Percentiles rank a stretch among this genome's conserved stretches.
Evolutionary conservation across 2,113 vertebrate species (phyloP).

Genomic region (Catagonus wagneri): DNA sequence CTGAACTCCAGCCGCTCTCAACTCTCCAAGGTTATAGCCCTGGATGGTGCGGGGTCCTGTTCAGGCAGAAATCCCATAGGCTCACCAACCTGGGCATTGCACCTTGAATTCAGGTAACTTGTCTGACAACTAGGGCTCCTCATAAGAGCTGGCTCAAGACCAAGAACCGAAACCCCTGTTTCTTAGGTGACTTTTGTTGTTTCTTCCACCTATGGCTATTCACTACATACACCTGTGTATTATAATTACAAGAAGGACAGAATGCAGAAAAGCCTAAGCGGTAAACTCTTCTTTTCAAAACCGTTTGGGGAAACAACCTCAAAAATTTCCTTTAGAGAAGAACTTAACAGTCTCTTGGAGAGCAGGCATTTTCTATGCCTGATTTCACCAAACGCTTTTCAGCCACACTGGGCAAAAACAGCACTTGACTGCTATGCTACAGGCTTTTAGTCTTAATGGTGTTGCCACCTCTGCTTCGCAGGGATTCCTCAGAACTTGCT

Average conservation of each 20-base stretch:
- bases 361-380: slow-evolving; percentile 17
- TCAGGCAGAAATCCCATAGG: background rate
- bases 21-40: background rate
- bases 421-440: background rate
- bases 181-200: background rate
- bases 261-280: background rate
- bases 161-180: background rate
- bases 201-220: background rate
- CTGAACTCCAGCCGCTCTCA: background rate
- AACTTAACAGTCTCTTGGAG: background rate
- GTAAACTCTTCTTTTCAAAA: slow-evolving; percentile 4
- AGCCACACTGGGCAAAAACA: background rate
- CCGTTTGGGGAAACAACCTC: background rate
- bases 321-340: slow-evolving; percentile 11
- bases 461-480: background rate
- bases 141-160: background rate
- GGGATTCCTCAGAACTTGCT: slow-evolving; percentile 52
- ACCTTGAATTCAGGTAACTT: background rate
- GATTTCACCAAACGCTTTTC: slow-evolving; percentile 68
- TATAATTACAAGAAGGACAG: background rate
- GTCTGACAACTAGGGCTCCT: background rate
- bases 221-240: background rate
- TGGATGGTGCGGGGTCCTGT: background rate
- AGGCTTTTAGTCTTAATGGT: background rate
- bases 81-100: background rate